Conservation (phyloP, 1,140 invertebrate genomes). For the Aphelinus atriplicis region DNA sequence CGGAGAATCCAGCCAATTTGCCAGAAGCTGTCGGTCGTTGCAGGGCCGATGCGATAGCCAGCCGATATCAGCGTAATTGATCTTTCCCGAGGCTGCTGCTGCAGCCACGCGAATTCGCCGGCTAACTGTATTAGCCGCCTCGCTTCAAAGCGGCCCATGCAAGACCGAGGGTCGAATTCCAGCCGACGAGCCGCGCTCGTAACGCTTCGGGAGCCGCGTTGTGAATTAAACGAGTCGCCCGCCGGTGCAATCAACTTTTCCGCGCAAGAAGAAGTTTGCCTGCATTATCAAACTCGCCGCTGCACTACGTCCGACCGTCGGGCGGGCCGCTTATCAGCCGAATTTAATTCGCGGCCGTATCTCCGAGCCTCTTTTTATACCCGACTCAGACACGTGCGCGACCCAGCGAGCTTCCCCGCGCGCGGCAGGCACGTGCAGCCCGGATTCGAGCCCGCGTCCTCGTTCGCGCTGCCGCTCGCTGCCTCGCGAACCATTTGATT, state of each 20-base stretch:
- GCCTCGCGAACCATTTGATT: too few relatives aligned
- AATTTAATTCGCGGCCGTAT: too few relatives aligned
- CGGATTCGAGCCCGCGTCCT: not conserved
- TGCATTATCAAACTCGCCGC: conserved; percentile 24
- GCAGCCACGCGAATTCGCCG: not conserved
- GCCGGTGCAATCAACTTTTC: conserved; percentile 17
- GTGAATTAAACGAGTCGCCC: not conserved
- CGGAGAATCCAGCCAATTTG: not conserved
- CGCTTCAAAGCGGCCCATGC: not conserved
- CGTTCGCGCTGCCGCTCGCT: too few relatives aligned
- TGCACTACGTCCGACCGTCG: too few relatives aligned
- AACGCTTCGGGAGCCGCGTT: too few relatives aligned
- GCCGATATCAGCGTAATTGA: conserved; percentile 30
- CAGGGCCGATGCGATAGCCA: not conserved
- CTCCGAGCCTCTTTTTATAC: too few relatives aligned
- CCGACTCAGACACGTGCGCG: not conserved
- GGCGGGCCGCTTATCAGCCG: too few relatives aligned
- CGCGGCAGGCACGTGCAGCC: not conserved
- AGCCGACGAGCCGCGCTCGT: too few relatives aligned
- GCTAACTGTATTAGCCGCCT: conserved; percentile 8
- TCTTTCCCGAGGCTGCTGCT: not conserved
- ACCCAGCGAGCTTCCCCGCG: not conserved
- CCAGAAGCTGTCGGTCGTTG: too few relatives aligned
- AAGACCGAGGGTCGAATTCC: too few relatives aligned
- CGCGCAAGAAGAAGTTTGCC: conserved; percentile 33